Evolutionary conservation across 1,140 invertebrate species (phyloP), one percentile per base, ranked within the genome.

Genomic region (Eueides isabella): DNA sequence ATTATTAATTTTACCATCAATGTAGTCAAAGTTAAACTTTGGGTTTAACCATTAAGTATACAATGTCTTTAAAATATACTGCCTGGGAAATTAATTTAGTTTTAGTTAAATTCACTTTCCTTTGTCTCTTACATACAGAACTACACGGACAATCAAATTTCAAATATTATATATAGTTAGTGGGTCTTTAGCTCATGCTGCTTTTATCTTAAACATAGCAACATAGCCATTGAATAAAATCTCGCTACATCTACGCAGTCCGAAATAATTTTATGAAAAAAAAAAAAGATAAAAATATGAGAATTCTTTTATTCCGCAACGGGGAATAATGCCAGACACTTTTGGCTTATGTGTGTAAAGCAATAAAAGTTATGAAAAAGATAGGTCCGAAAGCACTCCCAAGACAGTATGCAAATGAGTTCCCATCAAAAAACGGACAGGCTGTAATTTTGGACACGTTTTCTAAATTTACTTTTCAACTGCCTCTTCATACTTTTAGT

Each of bases 381-480:
- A 41, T 29, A 55, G 26, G 7, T 48, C n/a, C 28, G 66, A 19
- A 55, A 41, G 26, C 23, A 26, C 29, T 48, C 29, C 26, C 66
- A n/a, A 67, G 41, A 67, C 66, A 48, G 33, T 19, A 69, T 62
- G 48, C 55, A 69, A 69, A 69, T 69, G 67, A 69, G 66, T 31
- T 19, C 29, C 12, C 30, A 62, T 62, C 28, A 67, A 61, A 69
- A 61, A 61, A 61, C 30, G 19, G 67, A 41, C 61, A 76, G 71
- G 61, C 82, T 85, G 78, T 85, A 81, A 86, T 83, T 86, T 84
- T 72, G 72, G 74, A 77, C 85, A 87, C 84, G 85, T 87, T 78
- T 68, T 80, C 78, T 78, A 87, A 88, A 88, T 90, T 87, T 82
- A 86, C 85, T 82, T 88, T 85, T 84, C 86, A 90, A 90, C 83